Percentiles rank a stretch among this genome's conserved stretches.
Conservation (phyloP, 2,888 invertebrate species). For the Melinaea marsaeus region DNA sequence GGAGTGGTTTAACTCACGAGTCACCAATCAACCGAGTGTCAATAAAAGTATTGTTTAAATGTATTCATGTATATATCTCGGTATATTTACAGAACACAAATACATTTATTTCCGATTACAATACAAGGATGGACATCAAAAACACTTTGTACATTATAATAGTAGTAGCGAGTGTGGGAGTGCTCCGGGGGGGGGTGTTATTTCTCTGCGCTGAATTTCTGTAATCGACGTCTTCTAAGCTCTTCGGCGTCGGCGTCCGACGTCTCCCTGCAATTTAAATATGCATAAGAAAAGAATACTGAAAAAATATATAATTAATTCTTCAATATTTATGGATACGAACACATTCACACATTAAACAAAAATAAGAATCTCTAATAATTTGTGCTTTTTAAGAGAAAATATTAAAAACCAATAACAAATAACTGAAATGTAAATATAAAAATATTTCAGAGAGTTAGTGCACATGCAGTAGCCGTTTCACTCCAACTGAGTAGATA, state of each 20-base stretch:
- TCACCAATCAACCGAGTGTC: slow-evolving; percentile 28
- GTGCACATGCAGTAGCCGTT: no score
- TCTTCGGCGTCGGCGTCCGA: slow-evolving; percentile 80
- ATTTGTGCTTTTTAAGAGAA: no score
- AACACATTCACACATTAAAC: no score
- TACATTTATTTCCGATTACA: slow-evolving; percentile 67
- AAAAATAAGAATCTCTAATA: no score
- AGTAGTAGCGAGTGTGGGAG: slow-evolving; percentile 58
- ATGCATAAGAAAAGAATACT: no score
- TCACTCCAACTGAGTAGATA: no score
- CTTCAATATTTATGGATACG: no score
- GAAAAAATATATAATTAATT: no score
- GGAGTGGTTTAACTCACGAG: slow-evolving; percentile 27
- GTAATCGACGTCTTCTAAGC: slow-evolving; percentile 85
- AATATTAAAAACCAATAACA: no score
- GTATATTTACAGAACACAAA: slow-evolving; percentile 78
- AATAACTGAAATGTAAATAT: no score
- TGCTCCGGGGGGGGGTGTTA: slow-evolving; percentile 59
- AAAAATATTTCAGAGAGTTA: no score
- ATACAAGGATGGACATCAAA: slow-evolving; percentile 71
- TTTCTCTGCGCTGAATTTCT: slow-evolving; percentile 81
- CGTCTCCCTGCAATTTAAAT: slow-evolving; percentile 52
- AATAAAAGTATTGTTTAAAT: slow-evolving; percentile 50
- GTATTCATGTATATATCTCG: slow-evolving; percentile 74
- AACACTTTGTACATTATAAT: slow-evolving; percentile 74